phyloP scores from a whole-genome alignment of 2,888 invertebrate species.

The Agriopis aurantiaria region DNA sequence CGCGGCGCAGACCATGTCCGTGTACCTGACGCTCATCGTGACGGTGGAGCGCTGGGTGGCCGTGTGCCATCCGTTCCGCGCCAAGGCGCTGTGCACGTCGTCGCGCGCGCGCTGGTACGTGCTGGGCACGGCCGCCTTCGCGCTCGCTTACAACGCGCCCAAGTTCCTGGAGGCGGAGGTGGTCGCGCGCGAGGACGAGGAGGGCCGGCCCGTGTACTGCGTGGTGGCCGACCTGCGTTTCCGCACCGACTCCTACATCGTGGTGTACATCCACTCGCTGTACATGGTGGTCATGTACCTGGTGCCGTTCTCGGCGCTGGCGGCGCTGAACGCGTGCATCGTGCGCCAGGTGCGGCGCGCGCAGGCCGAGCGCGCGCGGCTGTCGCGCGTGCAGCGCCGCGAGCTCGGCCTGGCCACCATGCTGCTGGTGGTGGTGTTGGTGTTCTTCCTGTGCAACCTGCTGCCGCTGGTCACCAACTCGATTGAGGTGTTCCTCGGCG shows the following conservation, averaged over 20 bases:
- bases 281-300: constrained; percentile 98
- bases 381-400: constrained; percentile 95
- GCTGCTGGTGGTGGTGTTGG: constrained; percentile 97
- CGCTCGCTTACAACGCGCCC: constrained; percentile 94
- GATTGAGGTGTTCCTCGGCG: constrained; percentile 90
- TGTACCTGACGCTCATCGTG: constrained; percentile 96
- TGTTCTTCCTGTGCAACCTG: constrained; percentile 97
- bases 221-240: constrained; percentile 90
- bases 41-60: constrained; percentile 98
- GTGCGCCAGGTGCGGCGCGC: constrained; percentile 96
- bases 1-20: constrained; percentile 96
- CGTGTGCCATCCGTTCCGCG: constrained; percentile 95
- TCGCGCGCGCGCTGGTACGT: constrained; percentile 94
- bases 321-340: constrained; percentile 96
- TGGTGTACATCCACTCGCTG: constrained; percentile 97
- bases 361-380: constrained; percentile 94
- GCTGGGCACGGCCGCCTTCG: constrained; percentile 91
- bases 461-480: constrained; percentile 95
- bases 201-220: constrained; percentile 88
- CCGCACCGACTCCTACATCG: constrained; percentile 90
- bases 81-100: constrained; percentile 96
- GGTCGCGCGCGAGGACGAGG: constrained; percentile 71
- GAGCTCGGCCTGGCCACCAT: constrained; percentile 98
- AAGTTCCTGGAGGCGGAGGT: constrained; percentile 90
- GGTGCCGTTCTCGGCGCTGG: constrained; percentile 95